Evolutionary conservation across 2,797 vertebrate genomes (phyloP).

Genomic region (Cyprinodon diabolis): DNA sequence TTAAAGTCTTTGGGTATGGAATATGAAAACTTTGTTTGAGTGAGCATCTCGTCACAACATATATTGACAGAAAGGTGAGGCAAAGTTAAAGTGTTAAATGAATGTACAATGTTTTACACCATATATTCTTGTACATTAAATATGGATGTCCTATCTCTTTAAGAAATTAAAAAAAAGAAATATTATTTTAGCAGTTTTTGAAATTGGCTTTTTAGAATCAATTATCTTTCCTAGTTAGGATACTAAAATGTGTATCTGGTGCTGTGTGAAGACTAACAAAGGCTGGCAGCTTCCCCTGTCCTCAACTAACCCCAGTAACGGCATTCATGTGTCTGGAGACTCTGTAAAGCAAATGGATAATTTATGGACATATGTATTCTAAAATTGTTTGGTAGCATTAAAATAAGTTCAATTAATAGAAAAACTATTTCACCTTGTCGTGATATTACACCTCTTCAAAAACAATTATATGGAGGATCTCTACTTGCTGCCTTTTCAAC

Average conservation of each 20-base stretch:
- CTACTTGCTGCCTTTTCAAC: neutral
- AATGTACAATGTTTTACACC: neutral
- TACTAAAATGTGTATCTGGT: slow-evolving; percentile 7
- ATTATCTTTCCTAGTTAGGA: slow-evolving; percentile 12
- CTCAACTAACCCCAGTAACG: slow-evolving; percentile 25
- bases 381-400: slow-evolving; percentile 23
- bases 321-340: slow-evolving; percentile 28
- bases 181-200: neutral
- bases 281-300: slow-evolving; percentile 14
- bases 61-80: too few relatives aligned
- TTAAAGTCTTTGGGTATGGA: neutral
- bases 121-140: neutral
- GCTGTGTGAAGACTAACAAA: slow-evolving; percentile 27
- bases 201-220: slow-evolving; percentile 12
- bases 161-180: neutral
- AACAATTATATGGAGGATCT: slow-evolving; percentile 12
- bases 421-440: slow-evolving; percentile 15
- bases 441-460: slow-evolving; percentile 20
- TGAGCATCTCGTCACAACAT: neutral
- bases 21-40: neutral
- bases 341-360: slow-evolving; percentile 16
- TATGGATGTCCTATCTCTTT: neutral
- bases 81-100: neutral
- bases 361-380: slow-evolving; percentile 15
- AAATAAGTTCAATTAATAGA: slow-evolving; percentile 27